Evolutionary conservation across 2,797 vertebrate genomes (phyloP), one percentile per base, ranked within the genome.

Genomic region (Emys orbicularis): DNA sequence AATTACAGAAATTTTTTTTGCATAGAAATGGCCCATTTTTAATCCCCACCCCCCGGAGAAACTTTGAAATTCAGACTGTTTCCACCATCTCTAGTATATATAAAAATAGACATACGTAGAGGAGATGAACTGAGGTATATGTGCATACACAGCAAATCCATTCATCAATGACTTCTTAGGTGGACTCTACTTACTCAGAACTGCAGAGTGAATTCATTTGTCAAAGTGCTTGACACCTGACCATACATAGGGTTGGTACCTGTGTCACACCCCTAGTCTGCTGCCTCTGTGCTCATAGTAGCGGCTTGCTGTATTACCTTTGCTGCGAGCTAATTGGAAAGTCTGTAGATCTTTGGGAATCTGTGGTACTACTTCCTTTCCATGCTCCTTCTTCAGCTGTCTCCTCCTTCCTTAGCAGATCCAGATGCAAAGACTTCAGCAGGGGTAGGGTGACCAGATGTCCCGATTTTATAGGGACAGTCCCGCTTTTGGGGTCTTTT

Each of bases 171-270:
- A 76, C 49, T 72, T 77, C 1, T 56, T n/a, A 8, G n/a, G 34
- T 37, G 34, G 61, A 68, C 8, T n/a, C 13, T 19, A 37, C 16
- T 68, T 34, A n/a, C 59, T 25, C 23, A 76, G 41, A 47, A 44
- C 23, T 44, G 37, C 72, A 44, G 18, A 65, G 23, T 76, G 41
- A 76, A 11, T 23, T 76, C 72, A 74, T 25, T 41, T 3, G 12
- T 76, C 41, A 44, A 76, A 47, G 27, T 76, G 27, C 72, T 76
- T 47, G 52, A 54, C n/a, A 37, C 41, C 68, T 77, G 49, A 83
- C 81, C 0, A 0, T 56, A 56, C 59, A 0, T 0, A 27, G 50
- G 15, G 27, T 27, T n/a, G 18, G 12, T 68, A 93, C 16, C 47
- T 92, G 74, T 19, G 59, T 79, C 83, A 37, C 81, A 29, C 12